Evolutionary conservation across 2,797 vertebrate genomes (phyloP).

Genomic region (Premnoplex brunnescens): DNA sequence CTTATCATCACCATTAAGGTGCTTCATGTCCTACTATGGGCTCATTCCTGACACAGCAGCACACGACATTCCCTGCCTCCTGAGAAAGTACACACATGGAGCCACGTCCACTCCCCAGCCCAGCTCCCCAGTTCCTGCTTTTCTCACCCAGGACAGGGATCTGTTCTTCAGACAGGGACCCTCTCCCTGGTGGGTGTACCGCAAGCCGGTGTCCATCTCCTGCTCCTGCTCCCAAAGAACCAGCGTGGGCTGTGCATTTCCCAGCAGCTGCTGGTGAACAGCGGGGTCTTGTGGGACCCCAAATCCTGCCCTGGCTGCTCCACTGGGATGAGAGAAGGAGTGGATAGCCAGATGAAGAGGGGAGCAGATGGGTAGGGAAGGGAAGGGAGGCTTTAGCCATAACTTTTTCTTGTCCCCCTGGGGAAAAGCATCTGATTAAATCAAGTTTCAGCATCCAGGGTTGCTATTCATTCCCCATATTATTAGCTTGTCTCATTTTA

Average conservation of each 20-base stretch:
- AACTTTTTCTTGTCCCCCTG: background rate
- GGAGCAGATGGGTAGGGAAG: background rate
- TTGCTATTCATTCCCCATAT: slow-evolving; percentile 59
- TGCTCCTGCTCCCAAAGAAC: background rate
- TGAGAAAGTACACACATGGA: accelerated
- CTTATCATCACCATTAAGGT: accelerated
- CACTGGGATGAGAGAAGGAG: background rate
- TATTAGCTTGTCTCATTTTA: slow-evolving; percentile 68
- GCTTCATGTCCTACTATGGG: background rate
- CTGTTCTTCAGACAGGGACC: background rate
- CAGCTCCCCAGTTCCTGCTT: background rate
- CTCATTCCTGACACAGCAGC: background rate
- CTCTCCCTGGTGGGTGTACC: background rate
- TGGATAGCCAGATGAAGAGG: background rate
- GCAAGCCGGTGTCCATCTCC: accelerated
- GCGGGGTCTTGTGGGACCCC: background rate
- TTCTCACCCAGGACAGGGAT: background rate
- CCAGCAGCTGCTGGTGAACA: background rate
- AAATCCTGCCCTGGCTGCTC: background rate
- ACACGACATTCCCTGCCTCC: background rate
- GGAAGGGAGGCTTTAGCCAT: background rate
- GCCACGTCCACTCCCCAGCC: background rate
- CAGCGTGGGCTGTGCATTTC: accelerated
- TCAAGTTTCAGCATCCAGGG: slow-evolving; percentile 38
- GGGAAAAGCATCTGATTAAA: slow-evolving; percentile 55